Conservation (phyloP, 2,888 invertebrate genomes). For the Spatulosminthurus flaviceps region DNA sequence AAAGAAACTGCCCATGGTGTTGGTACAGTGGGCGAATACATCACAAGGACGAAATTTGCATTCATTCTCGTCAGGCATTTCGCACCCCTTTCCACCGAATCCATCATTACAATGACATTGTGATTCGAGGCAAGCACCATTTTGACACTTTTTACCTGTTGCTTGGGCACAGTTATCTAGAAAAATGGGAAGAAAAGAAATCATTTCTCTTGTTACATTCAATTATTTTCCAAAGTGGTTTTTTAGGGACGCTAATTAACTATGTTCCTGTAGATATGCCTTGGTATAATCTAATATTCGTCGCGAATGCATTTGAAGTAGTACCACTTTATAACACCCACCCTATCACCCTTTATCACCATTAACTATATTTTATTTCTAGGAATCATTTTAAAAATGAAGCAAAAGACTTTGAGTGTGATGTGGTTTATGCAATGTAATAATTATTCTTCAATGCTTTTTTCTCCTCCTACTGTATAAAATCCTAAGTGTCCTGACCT, state of each 20-base stretch:
- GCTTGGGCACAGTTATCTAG: conserved; percentile 91
- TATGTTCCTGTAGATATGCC: too few species aligned
- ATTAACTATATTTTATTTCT: too few species aligned
- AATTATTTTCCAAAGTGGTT: too few species aligned
- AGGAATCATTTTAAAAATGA: too few species aligned
- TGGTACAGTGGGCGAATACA: conserved; percentile 96
- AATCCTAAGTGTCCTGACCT: not conserved
- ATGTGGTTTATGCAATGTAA: too few species aligned
- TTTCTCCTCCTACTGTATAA: not conserved
- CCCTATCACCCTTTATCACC: too few species aligned
- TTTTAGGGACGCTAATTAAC: too few species aligned
- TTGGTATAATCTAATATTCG: too few species aligned
- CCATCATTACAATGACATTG: conserved; percentile 97
- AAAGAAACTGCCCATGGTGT: conserved; percentile 94
- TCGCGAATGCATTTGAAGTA: too few species aligned
- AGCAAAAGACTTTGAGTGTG: too few species aligned
- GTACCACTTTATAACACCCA: too few species aligned
- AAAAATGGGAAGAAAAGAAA: not conserved
- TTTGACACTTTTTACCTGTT: conserved; percentile 88
- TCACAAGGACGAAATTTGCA: conserved; percentile 97
- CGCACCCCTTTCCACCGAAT: conserved; percentile 92
- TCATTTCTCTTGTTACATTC: not conserved
- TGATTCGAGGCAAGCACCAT: conserved; percentile 91
- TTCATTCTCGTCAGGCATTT: conserved; percentile 95
- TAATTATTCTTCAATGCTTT: not conserved